Base-by-base conservation (phyloP, 2,888 invertebrate genomes). In the Dryobotodes eremita region DNA sequence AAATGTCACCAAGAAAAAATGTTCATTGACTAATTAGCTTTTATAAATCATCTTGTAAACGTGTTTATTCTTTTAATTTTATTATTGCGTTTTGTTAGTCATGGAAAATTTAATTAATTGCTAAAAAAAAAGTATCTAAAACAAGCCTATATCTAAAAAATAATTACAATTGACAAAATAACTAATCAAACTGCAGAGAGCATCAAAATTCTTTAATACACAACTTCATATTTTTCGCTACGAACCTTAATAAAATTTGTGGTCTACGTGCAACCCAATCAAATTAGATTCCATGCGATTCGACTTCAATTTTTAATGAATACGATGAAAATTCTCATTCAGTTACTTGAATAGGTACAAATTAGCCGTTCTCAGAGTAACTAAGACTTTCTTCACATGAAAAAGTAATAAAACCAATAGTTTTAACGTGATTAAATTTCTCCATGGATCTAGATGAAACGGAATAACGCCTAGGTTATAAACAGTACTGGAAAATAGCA, bases 1-100 rank as follows among this genome's bases (percentile, higher is more conserved):
- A 76, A 82, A 78, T 69, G 59, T 75, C 71, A 65, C 61, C 48
- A 70, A 61, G 64, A 75, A 61, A 75, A 79, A 83, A 50, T 73
- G 59, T 79, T n/a, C 48, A 23, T 57, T 50, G 31, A 53, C 10
- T 65, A 57, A 42, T 64, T 42, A 42, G 20, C 15, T 61, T 10
- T 48, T 26, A 26, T 75, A 68, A 76, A 84, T 64, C 55, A 73
- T n/a, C 8, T 17, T 36, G 53, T 53, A 42, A 61, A n/a, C n/a
- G n/a, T 73, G 23, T 80, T 31, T 65, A 42, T n/a, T 36, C 2
- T 15, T 59, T 26, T 46, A 50, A 66, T 57, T 6, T 31, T 78
- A 17, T 36, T 31, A 46, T 36, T 31, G 1, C 4, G 15, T 69
- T 8, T 42, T 53, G 53, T 59, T 23, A 20, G 36, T 23, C 11